phyloP scores from a whole-genome alignment of 2,888 invertebrate genomes.

The Argynnis bischoffii region DNA sequence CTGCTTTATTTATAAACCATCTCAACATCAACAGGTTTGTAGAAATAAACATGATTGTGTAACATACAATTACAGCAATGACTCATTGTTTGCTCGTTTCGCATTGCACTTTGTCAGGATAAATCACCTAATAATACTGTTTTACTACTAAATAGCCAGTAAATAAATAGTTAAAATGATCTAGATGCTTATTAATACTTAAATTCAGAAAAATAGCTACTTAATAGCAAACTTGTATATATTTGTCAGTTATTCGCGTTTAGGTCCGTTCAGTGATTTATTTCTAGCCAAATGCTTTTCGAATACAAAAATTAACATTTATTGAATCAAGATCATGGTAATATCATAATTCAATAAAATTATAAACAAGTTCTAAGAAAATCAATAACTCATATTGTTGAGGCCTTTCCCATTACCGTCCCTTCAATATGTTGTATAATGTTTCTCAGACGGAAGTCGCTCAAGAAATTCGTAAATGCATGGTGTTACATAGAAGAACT shows the following conservation, averaged over 20 bases:
- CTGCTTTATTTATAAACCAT: neutral
- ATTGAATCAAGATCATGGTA: too few relatives aligned
- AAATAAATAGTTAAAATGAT: slow-evolving; percentile 5
- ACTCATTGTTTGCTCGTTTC: slow-evolving; percentile 48
- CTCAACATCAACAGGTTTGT: neutral
- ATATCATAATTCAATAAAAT: too few relatives aligned
- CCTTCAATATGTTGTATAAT: too few relatives aligned
- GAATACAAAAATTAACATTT: too few relatives aligned
- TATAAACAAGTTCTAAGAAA: too few relatives aligned
- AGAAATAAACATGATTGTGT: neutral
- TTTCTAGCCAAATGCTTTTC: too few relatives aligned
- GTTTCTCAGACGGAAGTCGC: too few relatives aligned
- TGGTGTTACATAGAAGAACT: neutral
- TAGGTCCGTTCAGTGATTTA: too few relatives aligned
- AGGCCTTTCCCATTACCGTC: too few relatives aligned
- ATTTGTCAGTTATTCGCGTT: too few relatives aligned
- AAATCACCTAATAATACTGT: slow-evolving; percentile 6
- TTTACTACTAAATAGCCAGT: neutral
- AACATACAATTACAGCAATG: slow-evolving; percentile 54
- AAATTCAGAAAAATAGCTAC: neutral
- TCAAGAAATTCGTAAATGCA: neutral
- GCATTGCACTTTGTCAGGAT: slow-evolving; percentile 29
- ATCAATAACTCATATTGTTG: too few relatives aligned
- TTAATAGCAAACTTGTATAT: too few relatives aligned
- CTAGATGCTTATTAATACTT: slow-evolving; percentile 3